A percentile compares a stretch with the other conserved stretches of the same genome.
Conservation (phyloP, 1,140 invertebrate genomes). For the Caenorhabditis tropicalis region DNA sequence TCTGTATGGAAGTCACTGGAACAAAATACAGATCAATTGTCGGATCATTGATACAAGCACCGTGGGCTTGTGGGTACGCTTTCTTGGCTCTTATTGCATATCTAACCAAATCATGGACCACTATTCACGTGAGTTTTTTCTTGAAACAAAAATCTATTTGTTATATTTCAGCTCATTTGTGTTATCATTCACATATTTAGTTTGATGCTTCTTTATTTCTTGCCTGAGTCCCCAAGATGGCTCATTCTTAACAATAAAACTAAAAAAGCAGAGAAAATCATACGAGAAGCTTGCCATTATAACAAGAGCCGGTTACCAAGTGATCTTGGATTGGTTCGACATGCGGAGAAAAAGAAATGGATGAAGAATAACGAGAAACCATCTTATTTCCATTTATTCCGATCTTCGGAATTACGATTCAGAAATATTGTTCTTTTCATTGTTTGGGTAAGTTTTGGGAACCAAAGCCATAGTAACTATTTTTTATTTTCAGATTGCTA, state of each 20-base stretch:
- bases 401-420: slow-evolving; percentile 60
- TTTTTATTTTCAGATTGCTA: slow-evolving; percentile 40
- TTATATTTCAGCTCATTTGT: slow-evolving; percentile 52
- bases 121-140: slow-evolving; percentile 6
- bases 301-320: slow-evolving; percentile 62
- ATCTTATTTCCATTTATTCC: slow-evolving; percentile 68
- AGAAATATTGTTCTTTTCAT: slow-evolving; percentile 65
- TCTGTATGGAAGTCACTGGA: slow-evolving; percentile 72
- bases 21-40: slow-evolving; percentile 55
- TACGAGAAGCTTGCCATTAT: slow-evolving; percentile 67
- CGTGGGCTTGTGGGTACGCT: slow-evolving; percentile 56
- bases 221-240: slow-evolving; percentile 59
- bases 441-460: slow-evolving; percentile 61
- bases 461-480: too few relatives aligned
- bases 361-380: slow-evolving; percentile 63
- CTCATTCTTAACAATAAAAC: slow-evolving; percentile 55
- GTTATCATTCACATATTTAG: slow-evolving; percentile 47
- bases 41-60: slow-evolving; percentile 52
- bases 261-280: slow-evolving; percentile 63
- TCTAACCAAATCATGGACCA: slow-evolving; percentile 50
- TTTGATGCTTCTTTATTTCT: slow-evolving; percentile 51
- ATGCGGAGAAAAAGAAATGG: slow-evolving; percentile 66
- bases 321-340: slow-evolving; percentile 48
- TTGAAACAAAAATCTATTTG: neutral
- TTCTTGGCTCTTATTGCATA: slow-evolving; percentile 56